Percentiles rank a stretch among this genome's conserved stretches.
These are phyloP conservation scores for Meloidogyne floridensis DNA, from an alignment of 1,140 invertebrate genomes.

Conservation along the genomic window DNA sequence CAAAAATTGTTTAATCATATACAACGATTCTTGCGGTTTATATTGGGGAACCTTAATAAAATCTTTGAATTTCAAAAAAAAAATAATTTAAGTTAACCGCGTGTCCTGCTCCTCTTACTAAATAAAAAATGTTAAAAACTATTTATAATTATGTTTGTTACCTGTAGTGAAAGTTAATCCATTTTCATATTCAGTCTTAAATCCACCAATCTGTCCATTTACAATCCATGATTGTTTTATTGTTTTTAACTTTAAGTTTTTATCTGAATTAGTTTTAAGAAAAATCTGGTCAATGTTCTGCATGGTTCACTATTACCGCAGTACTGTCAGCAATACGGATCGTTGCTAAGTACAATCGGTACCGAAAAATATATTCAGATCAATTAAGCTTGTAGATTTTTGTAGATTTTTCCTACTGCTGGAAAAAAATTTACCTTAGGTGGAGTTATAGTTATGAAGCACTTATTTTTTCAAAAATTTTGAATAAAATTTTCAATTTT, in stretches of 20 bases:
- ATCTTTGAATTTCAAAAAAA: neutral
- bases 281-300: too few relatives aligned
- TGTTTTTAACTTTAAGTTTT: constrained; percentile 30
- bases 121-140: neutral
- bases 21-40: constrained; percentile 68
- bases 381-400: too few relatives aligned
- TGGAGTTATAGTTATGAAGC: too few relatives aligned
- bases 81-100: constrained; percentile 65
- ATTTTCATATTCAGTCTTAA: constrained; percentile 57
- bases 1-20: constrained; percentile 66
- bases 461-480: too few relatives aligned
- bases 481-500: too few relatives aligned
- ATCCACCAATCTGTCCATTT: constrained; percentile 57
- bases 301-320: too few relatives aligned
- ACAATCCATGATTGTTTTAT: constrained; percentile 57
- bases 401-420: too few relatives aligned
- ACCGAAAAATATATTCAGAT: too few relatives aligned
- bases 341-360: too few relatives aligned
- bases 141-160: constrained; percentile 5
- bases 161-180: constrained; percentile 54
- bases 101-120: constrained; percentile 65
- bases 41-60: constrained; percentile 66
- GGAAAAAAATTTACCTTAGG: too few relatives aligned
- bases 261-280: too few relatives aligned
- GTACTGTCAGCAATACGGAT: too few relatives aligned